phyloP scores from a whole-genome alignment of 1,140 invertebrate species.

The Parasteatoda tepidariorum region DNA sequence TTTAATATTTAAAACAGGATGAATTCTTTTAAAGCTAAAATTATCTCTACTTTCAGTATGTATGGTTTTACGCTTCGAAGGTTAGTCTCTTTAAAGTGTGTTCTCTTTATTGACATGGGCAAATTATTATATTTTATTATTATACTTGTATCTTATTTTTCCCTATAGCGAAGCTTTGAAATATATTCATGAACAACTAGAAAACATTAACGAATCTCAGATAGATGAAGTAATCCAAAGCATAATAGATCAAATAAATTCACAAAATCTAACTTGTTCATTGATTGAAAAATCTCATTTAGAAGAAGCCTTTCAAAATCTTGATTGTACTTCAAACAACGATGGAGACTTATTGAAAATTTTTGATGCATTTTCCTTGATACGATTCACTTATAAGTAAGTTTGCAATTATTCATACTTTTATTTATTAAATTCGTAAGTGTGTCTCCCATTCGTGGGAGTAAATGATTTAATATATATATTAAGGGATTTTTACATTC shows the following conservation, averaged over 20 bases:
- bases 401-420: not conserved
- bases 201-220: constrained; percentile 67
- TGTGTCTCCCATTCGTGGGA: no score
- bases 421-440: no score
- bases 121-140: no score
- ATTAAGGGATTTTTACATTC: no score
- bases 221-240: constrained; percentile 70
- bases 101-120: not conserved
- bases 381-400: constrained; percentile 79
- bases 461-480: no score
- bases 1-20: no score
- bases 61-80: constrained; percentile 47
- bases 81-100: not conserved
- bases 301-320: constrained; percentile 80
- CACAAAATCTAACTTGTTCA: constrained; percentile 79
- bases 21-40: constrained; percentile 33
- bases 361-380: constrained; percentile 84
- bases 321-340: constrained; percentile 78
- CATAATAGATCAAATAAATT: constrained; percentile 75
- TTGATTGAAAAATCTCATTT: constrained; percentile 79
- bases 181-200: constrained; percentile 73
- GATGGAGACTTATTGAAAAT: constrained; percentile 83
- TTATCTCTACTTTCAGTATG: constrained; percentile 33
- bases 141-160: constrained; percentile 38
- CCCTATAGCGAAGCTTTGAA: constrained; percentile 74